Evolutionary conservation across 2,888 invertebrate genomes (phyloP).

Genomic region (Cinara cedri): DNA sequence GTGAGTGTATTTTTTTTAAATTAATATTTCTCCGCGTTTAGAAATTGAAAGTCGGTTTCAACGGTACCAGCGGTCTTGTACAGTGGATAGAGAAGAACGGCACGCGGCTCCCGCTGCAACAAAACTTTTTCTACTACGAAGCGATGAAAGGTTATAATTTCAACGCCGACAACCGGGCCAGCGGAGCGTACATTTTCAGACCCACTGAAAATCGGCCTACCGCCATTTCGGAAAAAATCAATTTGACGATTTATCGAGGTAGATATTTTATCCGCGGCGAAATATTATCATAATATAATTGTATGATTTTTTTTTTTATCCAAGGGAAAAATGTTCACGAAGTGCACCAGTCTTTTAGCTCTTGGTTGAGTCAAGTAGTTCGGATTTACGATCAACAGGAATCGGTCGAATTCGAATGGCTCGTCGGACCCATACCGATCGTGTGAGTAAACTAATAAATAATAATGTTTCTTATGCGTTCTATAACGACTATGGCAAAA

Average conservation of each 20-base stretch:
- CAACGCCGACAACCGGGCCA: conserved; percentile 66
- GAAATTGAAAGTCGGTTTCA: conserved; percentile 58
- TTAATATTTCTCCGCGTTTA: not conserved
- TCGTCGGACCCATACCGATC: conserved; percentile 71
- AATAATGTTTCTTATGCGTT: no score
- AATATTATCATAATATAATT: not conserved
- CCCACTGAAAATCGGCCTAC: conserved; percentile 64
- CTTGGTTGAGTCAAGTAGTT: conserved; percentile 71
- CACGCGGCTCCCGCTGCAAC: conserved; percentile 61
- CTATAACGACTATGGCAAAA: no score
- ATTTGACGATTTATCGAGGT: conserved; percentile 60
- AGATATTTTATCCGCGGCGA: no score
- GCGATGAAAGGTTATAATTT: conserved; percentile 65
- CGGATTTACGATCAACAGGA: conserved; percentile 66
- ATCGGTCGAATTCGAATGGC: conserved; percentile 69
- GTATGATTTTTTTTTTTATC: not conserved
- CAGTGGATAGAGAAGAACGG: conserved; percentile 58
- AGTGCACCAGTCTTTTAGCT: conserved; percentile 70
- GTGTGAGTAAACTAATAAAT: conserved; percentile 62
- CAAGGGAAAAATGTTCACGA: conserved; percentile 67
- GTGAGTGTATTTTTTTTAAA: no score
- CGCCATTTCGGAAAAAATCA: conserved; percentile 60
- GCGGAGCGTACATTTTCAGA: conserved; percentile 75
- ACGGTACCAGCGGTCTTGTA: conserved; percentile 59
- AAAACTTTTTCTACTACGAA: conserved; percentile 69